Evolutionary conservation across 2,113 vertebrate species (phyloP).

Genomic region (Melierax canorus): DNA sequence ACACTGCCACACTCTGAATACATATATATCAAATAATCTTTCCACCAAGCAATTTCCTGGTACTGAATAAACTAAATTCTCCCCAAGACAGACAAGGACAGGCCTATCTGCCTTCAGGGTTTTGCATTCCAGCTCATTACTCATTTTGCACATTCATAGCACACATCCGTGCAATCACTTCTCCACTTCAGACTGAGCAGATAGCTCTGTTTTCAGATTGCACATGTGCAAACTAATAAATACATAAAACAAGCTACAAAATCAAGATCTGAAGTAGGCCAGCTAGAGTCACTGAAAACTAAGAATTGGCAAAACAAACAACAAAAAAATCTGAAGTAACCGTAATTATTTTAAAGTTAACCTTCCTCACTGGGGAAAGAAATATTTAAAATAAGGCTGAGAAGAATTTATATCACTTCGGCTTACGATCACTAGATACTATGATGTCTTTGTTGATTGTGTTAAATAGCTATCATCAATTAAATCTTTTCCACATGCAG

Average conservation of each 20-base stretch:
- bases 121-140: neutral
- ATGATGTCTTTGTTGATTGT: neutral
- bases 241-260: neutral
- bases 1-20: neutral
- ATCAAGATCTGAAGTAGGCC: neutral
- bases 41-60: neutral
- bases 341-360: neutral
- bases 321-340: neutral
- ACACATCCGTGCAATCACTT: neutral
- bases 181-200: neutral
- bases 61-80: neutral
- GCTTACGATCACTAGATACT: neutral
- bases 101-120: neutral
- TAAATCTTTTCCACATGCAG: neutral
- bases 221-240: neutral
- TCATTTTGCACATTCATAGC: neutral
- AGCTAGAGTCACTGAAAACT: neutral
- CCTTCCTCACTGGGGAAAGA: neutral
- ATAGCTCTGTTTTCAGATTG: neutral
- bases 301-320: neutral
- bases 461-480: neutral
- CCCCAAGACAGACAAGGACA: neutral
- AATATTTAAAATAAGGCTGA: neutral
- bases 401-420: neutral
- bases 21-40: neutral